Percentiles rank a stretch among this genome's conserved stretches.
Conservation (phyloP, 2,888 invertebrate genomes). For the Drosophila demipolita region DNA sequence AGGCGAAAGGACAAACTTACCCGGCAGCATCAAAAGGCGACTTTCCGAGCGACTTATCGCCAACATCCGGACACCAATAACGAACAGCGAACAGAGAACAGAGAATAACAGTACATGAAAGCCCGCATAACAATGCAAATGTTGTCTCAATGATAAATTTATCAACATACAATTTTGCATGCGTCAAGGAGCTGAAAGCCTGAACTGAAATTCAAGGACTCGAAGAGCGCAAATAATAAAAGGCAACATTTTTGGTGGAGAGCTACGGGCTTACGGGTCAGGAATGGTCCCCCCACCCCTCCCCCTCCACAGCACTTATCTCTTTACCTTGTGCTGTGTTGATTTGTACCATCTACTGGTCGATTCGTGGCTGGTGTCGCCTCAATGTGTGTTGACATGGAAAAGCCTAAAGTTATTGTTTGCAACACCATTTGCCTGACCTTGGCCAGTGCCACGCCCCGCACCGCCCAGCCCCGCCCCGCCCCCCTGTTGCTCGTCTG, state of each 20-base stretch:
- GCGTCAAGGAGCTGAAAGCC: conserved; percentile 57
- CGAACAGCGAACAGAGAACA: background rate
- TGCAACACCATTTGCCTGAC: conserved; percentile 50
- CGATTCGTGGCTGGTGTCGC: conserved; percentile 37
- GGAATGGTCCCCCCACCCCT: conserved; percentile 10
- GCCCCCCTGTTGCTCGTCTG: conserved; percentile 10
- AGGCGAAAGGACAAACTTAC: conserved; percentile 29
- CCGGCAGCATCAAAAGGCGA: conserved; percentile 22
- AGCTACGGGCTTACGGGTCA: background rate
- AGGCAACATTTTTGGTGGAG: conserved; percentile 15
- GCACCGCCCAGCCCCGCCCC: no score
- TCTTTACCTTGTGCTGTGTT: background rate
- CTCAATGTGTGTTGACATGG: conserved; percentile 75
- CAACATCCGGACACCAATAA: conserved; percentile 31
- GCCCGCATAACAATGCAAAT: conserved; percentile 48
- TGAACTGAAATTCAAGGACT: background rate
- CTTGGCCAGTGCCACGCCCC: conserved; percentile 46
- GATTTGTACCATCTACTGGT: conserved; percentile 35
- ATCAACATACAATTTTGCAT: conserved; percentile 70
- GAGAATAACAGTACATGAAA: conserved; percentile 14
- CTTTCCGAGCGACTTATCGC: conserved; percentile 42
- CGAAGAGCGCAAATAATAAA: conserved; percentile 54
- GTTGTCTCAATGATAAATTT: conserved; percentile 68
- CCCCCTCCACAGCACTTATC: conserved; percentile 5
- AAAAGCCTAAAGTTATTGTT: conserved; percentile 76